Evolutionary conservation across 2,888 invertebrate genomes (phyloP), one percentile per base, ranked within the genome.

Genomic region (Pollenia labialis): DNA sequence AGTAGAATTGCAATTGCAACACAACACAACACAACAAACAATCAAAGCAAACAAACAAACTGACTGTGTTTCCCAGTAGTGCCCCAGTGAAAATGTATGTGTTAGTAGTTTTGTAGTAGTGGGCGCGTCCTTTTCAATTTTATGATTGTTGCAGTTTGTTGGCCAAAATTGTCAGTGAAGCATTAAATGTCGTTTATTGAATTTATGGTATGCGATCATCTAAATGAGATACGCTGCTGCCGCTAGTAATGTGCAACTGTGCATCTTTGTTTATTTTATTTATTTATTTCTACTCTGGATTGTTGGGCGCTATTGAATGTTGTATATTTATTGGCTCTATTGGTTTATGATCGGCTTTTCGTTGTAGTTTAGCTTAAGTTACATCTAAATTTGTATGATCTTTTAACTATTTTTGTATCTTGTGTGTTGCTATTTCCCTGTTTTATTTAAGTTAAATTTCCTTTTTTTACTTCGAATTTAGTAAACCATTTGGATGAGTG

Each of bases 191-290:
- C 89, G 87, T 89, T 89, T 84, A 84, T 81, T 69, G 88, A 83
- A 89, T 89, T 89, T 89, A 89, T 89, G 88, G 87, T 84, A 87
- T 87, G 83, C 71, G 89, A 89, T 89, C 88, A 89, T 88, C 88
- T 83, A 81, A 75, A 79, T 72, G 87, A 54, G 87, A 87, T 88
- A 87, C 48, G 81, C 81, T 77, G 77, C 62, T 82, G 82, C 68
- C 77, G 68, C 76, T 44, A 62, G 52, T 42, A 69, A 69, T 85
- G 66, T 85, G 80, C 79, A 84, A 80, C 79, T 74, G 84, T 84
- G 84, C 79, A 84, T 84, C 84, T 84, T 84, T 84, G 79, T 84
- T 79, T 81, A 72, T 81, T 79, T 58, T 58, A 79, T 72, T 81
- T 81, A 54, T 60, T 68, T 50, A 32, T 66, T 60, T 71, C 40